Base-by-base conservation (phyloP, 2,888 invertebrate genomes). In the Nomada ruficornis region DNA sequence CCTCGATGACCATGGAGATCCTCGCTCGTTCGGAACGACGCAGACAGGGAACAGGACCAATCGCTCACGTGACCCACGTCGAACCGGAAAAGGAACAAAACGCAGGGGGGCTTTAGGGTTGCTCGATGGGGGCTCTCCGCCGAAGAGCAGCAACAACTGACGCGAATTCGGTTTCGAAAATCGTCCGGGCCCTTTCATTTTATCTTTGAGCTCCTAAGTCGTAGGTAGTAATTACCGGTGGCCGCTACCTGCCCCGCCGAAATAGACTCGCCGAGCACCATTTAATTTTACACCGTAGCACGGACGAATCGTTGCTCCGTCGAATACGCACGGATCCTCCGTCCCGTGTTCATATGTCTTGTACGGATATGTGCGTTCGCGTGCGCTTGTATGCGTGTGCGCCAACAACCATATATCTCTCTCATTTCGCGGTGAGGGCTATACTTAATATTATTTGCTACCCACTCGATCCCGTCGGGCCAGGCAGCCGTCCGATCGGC, bases 371-470 rank as follows among this genome's bases (percentile, higher is more conserved):
- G 57, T 11, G 57, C 54, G 10, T 69, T 52, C 57, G 60, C 67
- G 67, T 74, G 54, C 70, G 59, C 36, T 36, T 20, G 79, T 62
- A 59, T 80, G 71, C 65, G 74, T 62, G 70, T 54, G 29, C 47
- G 77, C 73, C 57, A 71, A 75, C 83, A 90, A 87, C 90, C 90
- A 91, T 91, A 91, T 92, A 91, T 92, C 90, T 92, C 88, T 85
- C 86, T 89, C 77, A 80, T 78, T 87, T 69, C 70, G 74, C 84
- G 89, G 64, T 89, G 88, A 91, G 91, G 89, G 92, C 93, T 94
- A 94, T 94, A 94, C 93, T 94, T 94, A 94, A 93, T 93, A 93
- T 94, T 93, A 93, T 92, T 93, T 92, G 93, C 92, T 92, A 92
- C 92, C 91, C 92, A 83, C 88, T 90, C 90, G 88, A 88, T 82